Conservation (phyloP, 2,888 invertebrate species). For the Cataglyphis cursor region DNA sequence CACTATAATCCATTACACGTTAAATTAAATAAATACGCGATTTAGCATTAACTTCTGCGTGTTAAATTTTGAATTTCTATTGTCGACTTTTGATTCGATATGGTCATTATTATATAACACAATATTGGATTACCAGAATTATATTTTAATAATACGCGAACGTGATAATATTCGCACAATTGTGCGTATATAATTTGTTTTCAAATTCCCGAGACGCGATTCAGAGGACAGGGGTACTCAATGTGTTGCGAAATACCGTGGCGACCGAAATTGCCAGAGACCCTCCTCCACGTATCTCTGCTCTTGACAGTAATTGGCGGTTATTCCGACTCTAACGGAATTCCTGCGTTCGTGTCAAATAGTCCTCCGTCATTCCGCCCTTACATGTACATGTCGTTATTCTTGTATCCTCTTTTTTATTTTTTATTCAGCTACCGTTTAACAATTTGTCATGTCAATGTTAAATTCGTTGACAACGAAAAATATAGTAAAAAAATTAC, state of each 20-base stretch:
- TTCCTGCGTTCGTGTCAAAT: slow-evolving; percentile 76
- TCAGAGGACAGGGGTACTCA: slow-evolving; percentile 60
- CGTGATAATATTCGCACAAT: not conserved
- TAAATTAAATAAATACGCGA: slow-evolving; percentile 14
- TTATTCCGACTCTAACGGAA: slow-evolving; percentile 80
- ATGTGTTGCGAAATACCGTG: slow-evolving; percentile 73
- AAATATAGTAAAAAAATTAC: not conserved
- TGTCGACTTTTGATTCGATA: not conserved
- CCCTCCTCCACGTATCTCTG: slow-evolving; percentile 76
- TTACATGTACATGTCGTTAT: slow-evolving; percentile 51
- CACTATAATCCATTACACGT: not conserved
- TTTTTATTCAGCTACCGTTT: slow-evolving; percentile 28
- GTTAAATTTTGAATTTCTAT: slow-evolving; percentile 1
- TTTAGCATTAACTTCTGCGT: not conserved
- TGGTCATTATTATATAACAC: not conserved
- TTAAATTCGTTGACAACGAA: not conserved
- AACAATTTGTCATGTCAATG: slow-evolving; percentile 31
- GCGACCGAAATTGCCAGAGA: slow-evolving; percentile 70
- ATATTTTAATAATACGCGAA: slow-evolving; percentile 13
- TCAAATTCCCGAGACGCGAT: slow-evolving; percentile 49
- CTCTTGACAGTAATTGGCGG: slow-evolving; percentile 85
- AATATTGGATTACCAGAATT: not conserved
- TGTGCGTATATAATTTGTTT: slow-evolving; percentile 30
- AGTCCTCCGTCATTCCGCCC: slow-evolving; percentile 55
- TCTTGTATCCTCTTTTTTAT: slow-evolving; percentile 36